Evolutionary conservation across 2,113 vertebrate genomes (phyloP), one percentile per base, ranked within the genome.

Genomic region (Embiotoca jacksoni): DNA sequence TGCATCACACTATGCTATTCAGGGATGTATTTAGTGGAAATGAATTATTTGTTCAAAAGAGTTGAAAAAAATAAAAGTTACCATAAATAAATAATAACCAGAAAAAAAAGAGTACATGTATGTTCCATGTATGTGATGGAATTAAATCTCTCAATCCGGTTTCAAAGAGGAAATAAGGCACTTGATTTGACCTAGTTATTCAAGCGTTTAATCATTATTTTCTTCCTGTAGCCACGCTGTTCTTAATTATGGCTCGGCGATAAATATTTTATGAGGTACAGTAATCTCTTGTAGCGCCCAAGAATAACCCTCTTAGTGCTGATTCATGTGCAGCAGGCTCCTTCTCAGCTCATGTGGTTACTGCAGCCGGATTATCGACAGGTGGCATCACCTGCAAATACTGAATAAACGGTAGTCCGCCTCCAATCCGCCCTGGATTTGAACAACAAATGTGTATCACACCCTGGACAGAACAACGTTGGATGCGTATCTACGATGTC

Each of bases 231-330:
- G 60, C n/a, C 70, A 46, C 6, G 50, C 41, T 35, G 23, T 56
- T 84, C 44, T 82, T 83, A 81, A 81, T 84, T 78, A 73, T 78
- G 60, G 73, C 52, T 52, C 53, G 9, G 9, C 52, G 81, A 91
- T 91, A 66, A 88, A 92, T 92, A 63, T 93, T 93, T 92, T 46
- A 94, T 91, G 81, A 91, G 77, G 14, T 53, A 73, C 80, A 83
- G 69, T 86, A 88, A 92, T 89, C 84, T 75, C 54, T 55, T 87
- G 67, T 82, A 76, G 88, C 84, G 44, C 16, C 60, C 59, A 72
- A 85, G 79, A 90, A 92, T 85, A 88, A 82, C 47, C 63, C 66
- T 73, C 71, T 83, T 75, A 82, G 87, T 83, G 86, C 83, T 84
- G 85, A 88, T 91, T 92, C 78, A 90, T 81, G 70, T 75, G 82